Base-by-base conservation (phyloP, 2,113 vertebrate species). In the Dipodomys stephensi region DNA sequence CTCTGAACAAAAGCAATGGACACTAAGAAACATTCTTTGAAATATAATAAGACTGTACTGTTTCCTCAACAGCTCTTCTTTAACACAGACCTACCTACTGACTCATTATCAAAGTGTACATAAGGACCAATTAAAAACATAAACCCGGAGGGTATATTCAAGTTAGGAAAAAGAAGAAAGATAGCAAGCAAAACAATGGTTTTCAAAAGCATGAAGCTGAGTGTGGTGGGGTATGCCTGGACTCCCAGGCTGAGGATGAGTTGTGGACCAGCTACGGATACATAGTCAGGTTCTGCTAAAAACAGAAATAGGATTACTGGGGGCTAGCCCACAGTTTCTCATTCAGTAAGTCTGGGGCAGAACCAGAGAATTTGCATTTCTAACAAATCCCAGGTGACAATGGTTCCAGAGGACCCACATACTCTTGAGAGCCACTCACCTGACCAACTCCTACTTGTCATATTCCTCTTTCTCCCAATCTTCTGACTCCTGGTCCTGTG, bases 1-100 rank as follows among this genome's bases (percentile, higher is more conserved):
- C 92, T 83, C 62, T 53, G 85, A 69, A 93, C 68, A 95, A 91
- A 95, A 93, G 53, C 23, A 94, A 53, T 0, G 64, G 76, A 94
- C 12, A 18, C 10, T 90, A 80, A 93, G 92, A 93, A 95, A 95
- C 46, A 49, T 20, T 87, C 83, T 35, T 18, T 90, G 76, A 68
- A 89, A 87, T 83, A 92, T 35, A 91, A 96, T 85, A 28, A 57
- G 44, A 83, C 53, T 90, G 78, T 53, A 71, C 79, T 83, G 79
- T 67, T 72, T 94, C 27, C 79, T 87, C 39, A 77, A 77, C 18
- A 88, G 62, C 39, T 62, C 77, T 94, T 64, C 49, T 82, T 76
- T 82, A 68, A 67, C 18, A 71, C 22, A 83, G n/a, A 87, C 22
- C 49, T 84, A 78, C 23, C 87, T 72, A 44, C 7, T n/a, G 68